Conservation (phyloP, 2,888 invertebrate genomes). For the Apamea crenata region DNA sequence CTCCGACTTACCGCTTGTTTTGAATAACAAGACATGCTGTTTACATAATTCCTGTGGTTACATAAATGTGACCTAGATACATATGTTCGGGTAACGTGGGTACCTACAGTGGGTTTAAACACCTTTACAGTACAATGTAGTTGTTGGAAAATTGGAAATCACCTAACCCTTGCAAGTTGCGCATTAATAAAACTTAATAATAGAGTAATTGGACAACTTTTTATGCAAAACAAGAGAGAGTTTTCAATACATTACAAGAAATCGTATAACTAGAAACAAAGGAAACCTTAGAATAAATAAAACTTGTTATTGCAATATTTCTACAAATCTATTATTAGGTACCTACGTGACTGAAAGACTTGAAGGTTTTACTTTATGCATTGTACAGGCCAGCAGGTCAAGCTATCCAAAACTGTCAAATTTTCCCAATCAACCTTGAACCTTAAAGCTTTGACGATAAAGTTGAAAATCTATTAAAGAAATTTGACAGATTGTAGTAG, state of each 20-base stretch:
- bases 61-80: constrained; percentile 64
- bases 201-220: constrained; percentile 11
- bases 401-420: no score
- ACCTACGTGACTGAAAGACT: neutral
- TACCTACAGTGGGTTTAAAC: constrained; percentile 39
- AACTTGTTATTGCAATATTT: constrained; percentile 13
- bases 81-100: constrained; percentile 25
- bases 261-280: neutral
- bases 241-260: constrained; percentile 19
- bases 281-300: constrained; percentile 22
- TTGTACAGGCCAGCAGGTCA: neutral
- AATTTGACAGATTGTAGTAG: no score
- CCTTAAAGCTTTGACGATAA: no score
- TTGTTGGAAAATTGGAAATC: constrained; percentile 12
- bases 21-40: constrained; percentile 65
- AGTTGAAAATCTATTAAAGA: no score
- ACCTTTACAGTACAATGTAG: constrained; percentile 33
- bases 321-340: neutral
- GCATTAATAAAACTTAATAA: constrained; percentile 20
- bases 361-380: neutral
- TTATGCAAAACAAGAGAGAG: constrained; percentile 7
- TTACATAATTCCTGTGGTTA: constrained; percentile 63
- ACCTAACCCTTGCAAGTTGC: constrained; percentile 14
- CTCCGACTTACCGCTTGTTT: constrained; percentile 59
- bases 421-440: no score